A percentile compares a stretch with the other conserved stretches of the same genome.
Conservation (phyloP, 2,888 invertebrate species). For the Ferdinandea cuprea region DNA sequence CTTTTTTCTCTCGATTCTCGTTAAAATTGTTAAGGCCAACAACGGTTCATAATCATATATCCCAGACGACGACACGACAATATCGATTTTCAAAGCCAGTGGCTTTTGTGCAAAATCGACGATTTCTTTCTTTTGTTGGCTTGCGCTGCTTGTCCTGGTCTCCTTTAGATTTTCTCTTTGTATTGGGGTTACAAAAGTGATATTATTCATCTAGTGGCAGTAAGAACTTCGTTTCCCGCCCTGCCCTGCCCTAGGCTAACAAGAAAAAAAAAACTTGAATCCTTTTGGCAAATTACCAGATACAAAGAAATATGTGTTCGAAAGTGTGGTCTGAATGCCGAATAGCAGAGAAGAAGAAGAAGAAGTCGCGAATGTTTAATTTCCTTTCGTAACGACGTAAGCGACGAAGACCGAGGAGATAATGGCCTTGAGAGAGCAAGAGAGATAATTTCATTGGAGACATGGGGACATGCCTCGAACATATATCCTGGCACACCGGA, state of each 20-base stretch:
- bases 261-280: slow-evolving; percentile 3
- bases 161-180: not conserved
- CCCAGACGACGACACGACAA: not conserved
- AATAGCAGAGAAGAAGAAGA: not conserved
- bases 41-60: slow-evolving; percentile 33
- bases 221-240: no score
- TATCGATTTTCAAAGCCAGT: slow-evolving; percentile 33
- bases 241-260: no score
- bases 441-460: slow-evolving; percentile 36
- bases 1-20: not conserved
- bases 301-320: slow-evolving; percentile 24
- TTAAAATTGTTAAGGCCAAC: not conserved
- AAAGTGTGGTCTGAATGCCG: slow-evolving; percentile 21
- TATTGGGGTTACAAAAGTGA: slow-evolving; percentile 4
- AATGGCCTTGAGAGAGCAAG: slow-evolving; percentile 29
- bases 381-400: slow-evolving; percentile 25
- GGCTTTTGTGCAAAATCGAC: not conserved
- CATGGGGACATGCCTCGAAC: slow-evolving; percentile 45
- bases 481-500: slow-evolving; percentile 36
- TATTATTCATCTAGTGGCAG: not conserved
- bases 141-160: not conserved
- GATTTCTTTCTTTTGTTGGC: not conserved
- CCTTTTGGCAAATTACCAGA: slow-evolving; percentile 64
- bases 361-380: slow-evolving; percentile 31
- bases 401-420: no score